Percentiles rank a stretch among this genome's conserved stretches.
Conservation (phyloP, 1,140 invertebrate species). For the Drosophila takahashii region DNA sequence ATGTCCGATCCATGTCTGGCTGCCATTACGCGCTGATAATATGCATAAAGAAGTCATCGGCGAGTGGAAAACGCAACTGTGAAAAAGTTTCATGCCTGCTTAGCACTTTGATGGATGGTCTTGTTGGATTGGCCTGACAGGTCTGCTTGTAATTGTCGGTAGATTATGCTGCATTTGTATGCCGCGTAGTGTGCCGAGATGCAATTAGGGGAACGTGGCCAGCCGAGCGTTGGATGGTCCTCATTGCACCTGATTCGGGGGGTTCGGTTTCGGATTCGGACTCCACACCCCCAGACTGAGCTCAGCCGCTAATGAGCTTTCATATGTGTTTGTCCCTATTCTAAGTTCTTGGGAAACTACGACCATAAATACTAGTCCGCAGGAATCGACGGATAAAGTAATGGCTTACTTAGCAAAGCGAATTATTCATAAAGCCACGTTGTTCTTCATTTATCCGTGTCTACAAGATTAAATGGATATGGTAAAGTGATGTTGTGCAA, state of each 20-base stretch:
- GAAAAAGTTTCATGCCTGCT: constrained; percentile 48
- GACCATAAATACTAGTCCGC: constrained; percentile 5
- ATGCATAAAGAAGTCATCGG: constrained; percentile 41
- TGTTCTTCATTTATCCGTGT: constrained; percentile 2
- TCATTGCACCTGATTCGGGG: constrained; percentile 18
- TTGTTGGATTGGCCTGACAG: constrained; percentile 33
- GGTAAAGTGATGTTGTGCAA: not conserved
- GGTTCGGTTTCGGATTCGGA: no score
- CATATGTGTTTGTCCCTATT: constrained; percentile 1
- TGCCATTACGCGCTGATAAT: constrained; percentile 33
- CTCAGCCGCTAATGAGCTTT: constrained; percentile 20
- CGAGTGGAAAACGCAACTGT: constrained; percentile 45
- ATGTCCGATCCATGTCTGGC: constrained; percentile 46
- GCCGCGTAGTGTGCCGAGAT: constrained; percentile 23
- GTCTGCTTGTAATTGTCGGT: constrained; percentile 24
- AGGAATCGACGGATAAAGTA: constrained; percentile 5
- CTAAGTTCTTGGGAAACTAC: constrained; percentile 29
- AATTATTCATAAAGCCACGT: constrained; percentile 13
- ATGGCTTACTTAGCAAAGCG: constrained; percentile 5
- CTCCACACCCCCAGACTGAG: constrained; percentile 3
- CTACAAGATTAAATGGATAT: not conserved
- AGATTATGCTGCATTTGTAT: constrained; percentile 50
- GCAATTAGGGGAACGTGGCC: constrained; percentile 53
- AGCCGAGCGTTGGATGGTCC: constrained; percentile 26
- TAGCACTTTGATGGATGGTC: constrained; percentile 41